Base-by-base conservation (phyloP, 2,888 invertebrate species). In the Helicoverpa assulta region DNA sequence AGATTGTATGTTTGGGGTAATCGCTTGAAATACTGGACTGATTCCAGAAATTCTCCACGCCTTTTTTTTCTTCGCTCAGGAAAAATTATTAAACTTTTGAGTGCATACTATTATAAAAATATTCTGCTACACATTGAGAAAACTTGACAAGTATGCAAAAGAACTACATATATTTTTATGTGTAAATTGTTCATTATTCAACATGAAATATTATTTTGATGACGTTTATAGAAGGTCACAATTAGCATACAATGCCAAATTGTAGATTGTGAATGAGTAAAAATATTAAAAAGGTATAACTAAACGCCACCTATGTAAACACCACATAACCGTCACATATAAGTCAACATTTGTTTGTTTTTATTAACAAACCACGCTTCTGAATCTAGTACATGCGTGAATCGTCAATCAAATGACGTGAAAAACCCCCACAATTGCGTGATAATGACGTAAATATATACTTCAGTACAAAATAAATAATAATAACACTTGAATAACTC, bases 331-430 rank as follows among this genome's bases (percentile, higher is more conserved):
- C n/a, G 47, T 47, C 47, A 47, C 47, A 6, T n/a, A 7, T 16
- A 47, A n/a, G 47, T 29, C 26, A 26, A 12, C 6, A 47, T 52
- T 40, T 18, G 12, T 18, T 40, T 14, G 29, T 55, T 62, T 70
- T 55, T 43, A 55, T 18, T 16, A 67, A 55, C 16, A 51, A 56
- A 53, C 43, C 21, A 16, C 21, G 51, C 43, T 51, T n/a, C 18
- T 16, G 19, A 21, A 50, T 12, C 29, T 18, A 40, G 19, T 56
- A 37, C 43, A 47, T 19, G 26, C 19, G 26, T 56, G 33, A 43
- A 69, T 55, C 33, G n/a, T 57, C 19, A 47, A 64, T 53, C 21
- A 63, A 40, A 52, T 73, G 55, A 76, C 59, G 52, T 64, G 51
- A 43, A 21, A 18, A 55, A 53, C 47, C 37, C 37, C 62, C 54